These are phyloP conservation scores for Limenitis arthemis DNA, from an alignment of 2,888 invertebrate species.

Conservation along the genomic window DNA sequence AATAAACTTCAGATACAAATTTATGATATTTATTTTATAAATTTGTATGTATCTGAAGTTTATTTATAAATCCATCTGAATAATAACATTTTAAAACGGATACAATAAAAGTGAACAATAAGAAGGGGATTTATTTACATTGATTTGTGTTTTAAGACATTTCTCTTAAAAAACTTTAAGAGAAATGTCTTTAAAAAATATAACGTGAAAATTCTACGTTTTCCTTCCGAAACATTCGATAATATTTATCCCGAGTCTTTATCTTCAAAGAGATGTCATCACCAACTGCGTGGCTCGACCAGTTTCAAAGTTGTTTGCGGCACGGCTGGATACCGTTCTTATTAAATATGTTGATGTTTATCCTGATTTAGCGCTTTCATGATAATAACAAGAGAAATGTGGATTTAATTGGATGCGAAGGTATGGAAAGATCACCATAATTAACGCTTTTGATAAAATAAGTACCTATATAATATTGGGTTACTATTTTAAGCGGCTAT, in stretches of 20 bases:
- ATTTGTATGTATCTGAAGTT: too few relatives aligned
- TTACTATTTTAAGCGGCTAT: too few relatives aligned
- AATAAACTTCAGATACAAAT: too few relatives aligned
- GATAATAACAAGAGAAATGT: constrained; percentile 41
- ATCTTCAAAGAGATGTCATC: constrained; percentile 71
- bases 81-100: not conserved
- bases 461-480: not conserved
- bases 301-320: constrained; percentile 64
- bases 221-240: constrained; percentile 54
- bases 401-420: constrained; percentile 37
- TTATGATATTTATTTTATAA: too few relatives aligned
- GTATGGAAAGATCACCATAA: constrained; percentile 5
- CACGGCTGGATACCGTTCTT: constrained; percentile 49
- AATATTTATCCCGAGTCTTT: constrained; percentile 65
- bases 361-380: constrained; percentile 38
- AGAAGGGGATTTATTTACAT: too few relatives aligned
- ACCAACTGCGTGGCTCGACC: constrained; percentile 56
- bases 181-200: too few relatives aligned
- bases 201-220: too few relatives aligned
- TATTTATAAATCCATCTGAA: not conserved
- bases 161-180: too few relatives aligned
- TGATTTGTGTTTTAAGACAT: too few relatives aligned
- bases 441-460: not conserved
- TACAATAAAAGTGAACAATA: too few relatives aligned
- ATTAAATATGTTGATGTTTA: constrained; percentile 56